Conservation (phyloP, 2,797 vertebrate genomes). For the Acanthurus lineatus region DNA sequence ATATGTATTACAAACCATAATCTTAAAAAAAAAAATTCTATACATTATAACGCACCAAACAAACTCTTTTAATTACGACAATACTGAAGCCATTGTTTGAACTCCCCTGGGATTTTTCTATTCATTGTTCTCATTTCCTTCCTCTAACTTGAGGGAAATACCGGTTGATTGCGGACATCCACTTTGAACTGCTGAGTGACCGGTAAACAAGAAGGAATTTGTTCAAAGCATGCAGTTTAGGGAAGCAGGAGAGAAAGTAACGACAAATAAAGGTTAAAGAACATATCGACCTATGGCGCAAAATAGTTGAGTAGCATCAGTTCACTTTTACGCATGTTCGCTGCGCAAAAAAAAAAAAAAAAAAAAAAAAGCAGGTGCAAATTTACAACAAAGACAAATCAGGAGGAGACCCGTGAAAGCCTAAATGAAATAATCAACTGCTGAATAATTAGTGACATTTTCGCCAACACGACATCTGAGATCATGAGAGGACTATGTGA, state of each 20-base stretch:
- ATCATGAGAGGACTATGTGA: conserved; percentile 19
- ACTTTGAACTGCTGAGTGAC: conserved; percentile 51
- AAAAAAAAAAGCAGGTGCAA: background rate
- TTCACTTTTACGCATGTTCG: conserved; percentile 5
- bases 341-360: background rate
- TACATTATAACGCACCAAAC: conserved; percentile 17
- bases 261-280: background rate
- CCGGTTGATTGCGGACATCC: conserved; percentile 74
- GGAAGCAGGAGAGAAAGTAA: background rate
- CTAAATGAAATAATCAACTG: background rate
- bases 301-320: conserved; percentile 7
- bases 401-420: too few relatives aligned
- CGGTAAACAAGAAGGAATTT: conserved; percentile 51
- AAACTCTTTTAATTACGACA: background rate
- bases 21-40: background rate
- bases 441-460: background rate
- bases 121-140: conserved; percentile 82
- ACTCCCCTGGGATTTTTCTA: conserved; percentile 24
- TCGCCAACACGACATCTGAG: conserved; percentile 1
- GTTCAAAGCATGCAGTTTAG: conserved; percentile 2
- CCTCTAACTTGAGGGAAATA: conserved; percentile 71
- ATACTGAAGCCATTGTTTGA: conserved; percentile 54
- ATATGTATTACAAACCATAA: conserved; percentile 8
- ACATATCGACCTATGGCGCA: conserved; percentile 12
- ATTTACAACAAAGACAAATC: too few relatives aligned